These are phyloP conservation scores for Chrysocyon brachyurus DNA, from an alignment of 2,797 vertebrate genomes.

Conservation along the genomic window DNA sequence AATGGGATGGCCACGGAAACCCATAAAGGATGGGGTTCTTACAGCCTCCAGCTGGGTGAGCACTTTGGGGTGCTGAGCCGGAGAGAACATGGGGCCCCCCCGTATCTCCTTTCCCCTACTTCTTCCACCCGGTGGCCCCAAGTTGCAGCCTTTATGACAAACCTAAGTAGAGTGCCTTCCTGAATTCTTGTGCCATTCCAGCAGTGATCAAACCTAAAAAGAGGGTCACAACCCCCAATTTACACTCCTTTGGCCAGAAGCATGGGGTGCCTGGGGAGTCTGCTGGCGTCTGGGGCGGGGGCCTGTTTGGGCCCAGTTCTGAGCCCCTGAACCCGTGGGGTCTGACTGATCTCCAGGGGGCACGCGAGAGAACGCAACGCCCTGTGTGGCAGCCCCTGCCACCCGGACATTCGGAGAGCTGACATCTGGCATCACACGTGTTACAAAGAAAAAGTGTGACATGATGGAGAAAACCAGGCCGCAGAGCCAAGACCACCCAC, in stretches of 20 bases:
- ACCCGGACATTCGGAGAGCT: fast-evolving
- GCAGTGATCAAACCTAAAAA: neutral
- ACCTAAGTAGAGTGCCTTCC: neutral
- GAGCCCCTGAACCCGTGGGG: fast-evolving
- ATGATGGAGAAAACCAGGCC: neutral
- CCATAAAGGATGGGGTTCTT: fast-evolving
- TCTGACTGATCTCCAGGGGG: neutral
- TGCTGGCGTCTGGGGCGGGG: neutral
- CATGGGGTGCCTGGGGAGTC: no score
- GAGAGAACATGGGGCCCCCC: fast-evolving
- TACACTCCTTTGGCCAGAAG: no score
- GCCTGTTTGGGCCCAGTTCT: fast-evolving
- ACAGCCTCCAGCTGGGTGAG: neutral
- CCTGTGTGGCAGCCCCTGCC: no score
- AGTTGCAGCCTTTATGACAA: neutral
- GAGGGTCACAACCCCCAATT: neutral
- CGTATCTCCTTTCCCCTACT: fast-evolving
- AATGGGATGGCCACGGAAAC: neutral
- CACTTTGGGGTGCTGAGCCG: neutral
- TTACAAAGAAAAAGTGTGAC: neutral
- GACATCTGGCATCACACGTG: neutral
- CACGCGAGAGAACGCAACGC: no score
- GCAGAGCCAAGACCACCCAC: fast-evolving
- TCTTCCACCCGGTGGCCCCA: neutral
- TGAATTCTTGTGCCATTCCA: neutral